These are phyloP conservation scores for Hirtodrosophila histrioides DNA, from an alignment of 2,888 invertebrate species.

Conservation along the genomic window DNA sequence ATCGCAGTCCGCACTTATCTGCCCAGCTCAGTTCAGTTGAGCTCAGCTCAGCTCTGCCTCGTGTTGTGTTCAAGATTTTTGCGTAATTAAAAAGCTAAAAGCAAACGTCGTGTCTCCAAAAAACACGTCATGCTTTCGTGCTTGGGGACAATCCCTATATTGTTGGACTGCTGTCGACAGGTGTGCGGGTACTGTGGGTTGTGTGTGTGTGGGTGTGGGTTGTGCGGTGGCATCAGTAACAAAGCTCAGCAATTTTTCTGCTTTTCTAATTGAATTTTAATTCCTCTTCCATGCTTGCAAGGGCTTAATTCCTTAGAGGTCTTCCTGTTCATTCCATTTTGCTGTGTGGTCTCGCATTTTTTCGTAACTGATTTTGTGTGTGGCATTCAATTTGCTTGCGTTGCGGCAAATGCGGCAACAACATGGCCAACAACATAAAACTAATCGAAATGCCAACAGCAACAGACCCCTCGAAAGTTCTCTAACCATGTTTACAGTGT, in stretches of 20 bases:
- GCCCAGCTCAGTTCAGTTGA: not conserved
- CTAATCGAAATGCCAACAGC: constrained; percentile 50
- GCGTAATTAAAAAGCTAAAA: constrained; percentile 66
- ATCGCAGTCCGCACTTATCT: constrained; percentile 55
- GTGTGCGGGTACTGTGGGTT: not conserved
- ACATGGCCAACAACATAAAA: no score
- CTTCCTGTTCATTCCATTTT: constrained; percentile 24
- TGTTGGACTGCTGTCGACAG: not conserved
- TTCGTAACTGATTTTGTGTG: constrained; percentile 25
- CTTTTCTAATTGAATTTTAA: constrained; percentile 76
- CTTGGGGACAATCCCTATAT: constrained; percentile 45
- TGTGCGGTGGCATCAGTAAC: not conserved
- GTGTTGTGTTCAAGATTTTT: constrained; percentile 48
- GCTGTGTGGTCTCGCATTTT: not conserved
- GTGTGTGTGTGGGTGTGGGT: no score
- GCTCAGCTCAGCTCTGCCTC: constrained; percentile 1
- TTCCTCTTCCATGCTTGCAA: constrained; percentile 23
- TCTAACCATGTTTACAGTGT: constrained; percentile 46
- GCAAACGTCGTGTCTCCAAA: constrained; percentile 23
- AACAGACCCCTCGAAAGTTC: not conserved
- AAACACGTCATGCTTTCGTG: constrained; percentile 62
- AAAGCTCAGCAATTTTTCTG: constrained; percentile 39
- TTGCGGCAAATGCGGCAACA: constrained; percentile 18
- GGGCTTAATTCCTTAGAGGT: constrained; percentile 22
- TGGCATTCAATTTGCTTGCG: constrained; percentile 39